phyloP scores from a whole-genome alignment of 1,140 invertebrate genomes.

The Marisa cornuarietis region DNA sequence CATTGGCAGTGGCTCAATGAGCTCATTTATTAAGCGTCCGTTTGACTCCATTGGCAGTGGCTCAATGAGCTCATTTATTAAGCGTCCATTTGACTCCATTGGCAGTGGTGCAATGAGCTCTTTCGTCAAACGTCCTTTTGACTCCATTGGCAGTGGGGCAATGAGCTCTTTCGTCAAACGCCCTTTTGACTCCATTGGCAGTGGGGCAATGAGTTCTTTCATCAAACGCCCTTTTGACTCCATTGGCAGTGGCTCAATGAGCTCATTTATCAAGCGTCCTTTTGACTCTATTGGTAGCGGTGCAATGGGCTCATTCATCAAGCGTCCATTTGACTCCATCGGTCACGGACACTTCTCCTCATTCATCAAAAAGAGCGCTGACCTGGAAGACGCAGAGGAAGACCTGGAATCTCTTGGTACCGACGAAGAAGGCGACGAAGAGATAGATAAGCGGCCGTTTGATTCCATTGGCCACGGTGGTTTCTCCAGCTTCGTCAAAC shows the following conservation, averaged over 20 bases:
- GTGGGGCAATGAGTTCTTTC: conserved; percentile 5
- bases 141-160: conserved; percentile 14
- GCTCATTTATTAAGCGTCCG: conserved; percentile 19
- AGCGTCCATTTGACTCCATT: conserved; percentile 26
- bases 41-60: conserved; percentile 29
- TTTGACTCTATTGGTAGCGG: conserved; percentile 31
- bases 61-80: conserved; percentile 26
- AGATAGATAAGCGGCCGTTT: conserved; percentile 13
- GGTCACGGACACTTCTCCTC: neutral
- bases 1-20: conserved; percentile 10
- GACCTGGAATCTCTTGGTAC: too few relatives aligned
- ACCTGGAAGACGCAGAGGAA: too few relatives aligned
- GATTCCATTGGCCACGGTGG: conserved; percentile 25
- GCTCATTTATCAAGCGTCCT: conserved; percentile 30
- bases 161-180: conserved; percentile 9
- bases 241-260: conserved; percentile 21
- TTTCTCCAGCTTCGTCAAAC: conserved; percentile 23
- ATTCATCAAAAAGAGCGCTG: too few relatives aligned
- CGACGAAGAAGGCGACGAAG: too few relatives aligned
- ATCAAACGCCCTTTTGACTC: conserved; percentile 33
- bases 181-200: conserved; percentile 17
- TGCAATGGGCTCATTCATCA: conserved; percentile 18
- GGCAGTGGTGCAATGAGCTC: neutral
- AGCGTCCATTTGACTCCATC: conserved; percentile 29
- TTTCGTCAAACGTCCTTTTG: conserved; percentile 18